Conservation (phyloP, 2,888 invertebrate genomes). For the Elysia crispata region DNA sequence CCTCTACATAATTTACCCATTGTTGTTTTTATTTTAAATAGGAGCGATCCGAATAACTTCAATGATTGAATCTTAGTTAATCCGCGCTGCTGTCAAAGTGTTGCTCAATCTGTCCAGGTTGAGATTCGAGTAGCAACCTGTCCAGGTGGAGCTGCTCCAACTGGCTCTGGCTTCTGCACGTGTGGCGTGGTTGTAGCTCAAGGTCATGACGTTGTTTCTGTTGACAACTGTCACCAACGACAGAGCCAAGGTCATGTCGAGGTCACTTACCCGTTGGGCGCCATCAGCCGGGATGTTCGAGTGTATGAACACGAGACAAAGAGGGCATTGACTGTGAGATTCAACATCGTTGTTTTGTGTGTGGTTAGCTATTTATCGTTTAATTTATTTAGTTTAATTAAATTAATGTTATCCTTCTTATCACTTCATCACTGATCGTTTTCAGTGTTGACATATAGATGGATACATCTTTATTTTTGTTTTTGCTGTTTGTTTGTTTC, state of each 20-base stretch:
- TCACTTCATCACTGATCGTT: too few species aligned
- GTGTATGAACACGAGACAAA: conserved; percentile 48
- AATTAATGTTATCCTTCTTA: neutral
- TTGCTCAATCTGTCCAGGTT: too few species aligned
- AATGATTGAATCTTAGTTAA: neutral
- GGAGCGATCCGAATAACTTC: too few species aligned
- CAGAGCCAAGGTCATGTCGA: conserved; percentile 45
- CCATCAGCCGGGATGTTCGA: conserved; percentile 50
- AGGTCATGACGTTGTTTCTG: conserved; percentile 48
- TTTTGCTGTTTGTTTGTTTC: neutral
- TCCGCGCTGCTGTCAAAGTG: too few species aligned
- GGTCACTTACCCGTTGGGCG: conserved; percentile 47
- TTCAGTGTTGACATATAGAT: too few species aligned
- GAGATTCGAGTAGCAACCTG: conserved; percentile 54
- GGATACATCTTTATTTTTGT: too few species aligned
- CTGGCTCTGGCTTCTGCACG: conserved; percentile 49
- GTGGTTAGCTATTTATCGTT: neutral
- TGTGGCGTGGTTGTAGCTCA: conserved; percentile 57
- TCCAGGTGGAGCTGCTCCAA: conserved; percentile 2
- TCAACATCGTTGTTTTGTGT: neutral
- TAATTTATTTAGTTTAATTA: neutral
- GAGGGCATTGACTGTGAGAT: conserved; percentile 48
- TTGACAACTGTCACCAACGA: conserved; percentile 55
- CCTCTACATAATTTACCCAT: too few species aligned
- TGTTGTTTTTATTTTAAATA: too few species aligned